A percentile compares a stretch with the other conserved stretches of the same genome.
phyloP scores from a whole-genome alignment of 2,797 vertebrate genomes.

The Alcedo quadribrachys region DNA sequence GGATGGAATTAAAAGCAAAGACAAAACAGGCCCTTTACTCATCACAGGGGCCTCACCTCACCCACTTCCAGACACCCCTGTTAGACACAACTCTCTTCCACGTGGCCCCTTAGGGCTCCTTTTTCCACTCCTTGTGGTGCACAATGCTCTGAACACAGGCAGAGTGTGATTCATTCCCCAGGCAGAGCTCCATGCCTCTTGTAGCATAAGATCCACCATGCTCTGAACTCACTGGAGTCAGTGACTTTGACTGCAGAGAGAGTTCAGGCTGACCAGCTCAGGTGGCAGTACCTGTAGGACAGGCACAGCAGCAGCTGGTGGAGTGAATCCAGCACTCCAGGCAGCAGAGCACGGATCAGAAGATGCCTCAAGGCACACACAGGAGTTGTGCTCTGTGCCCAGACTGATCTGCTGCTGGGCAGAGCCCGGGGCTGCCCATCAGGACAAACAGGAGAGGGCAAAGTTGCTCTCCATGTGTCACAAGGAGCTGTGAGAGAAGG shows the following conservation, averaged over 20 bases:
- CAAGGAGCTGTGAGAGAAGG: not conserved
- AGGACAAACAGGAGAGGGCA: not conserved
- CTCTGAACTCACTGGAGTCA: not conserved
- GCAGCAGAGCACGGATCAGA: not conserved
- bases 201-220: not conserved
- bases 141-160: not conserved
- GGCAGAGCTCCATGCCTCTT: not conserved
- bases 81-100: not conserved
- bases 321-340: not conserved
- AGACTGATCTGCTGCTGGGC: not conserved
- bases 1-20: not conserved
- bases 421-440: not conserved
- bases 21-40: not conserved
- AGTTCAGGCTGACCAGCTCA: not conserved
- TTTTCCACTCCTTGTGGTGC: not conserved
- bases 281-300: not conserved
- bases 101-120: not conserved
- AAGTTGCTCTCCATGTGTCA: not conserved
- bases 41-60: not conserved
- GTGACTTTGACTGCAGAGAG: not conserved
- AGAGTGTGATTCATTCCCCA: not conserved
- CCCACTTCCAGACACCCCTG: not conserved
- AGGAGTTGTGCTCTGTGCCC: not conserved
- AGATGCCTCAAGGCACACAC: not conserved
- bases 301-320: not conserved